These are phyloP conservation scores for Athetis lepigone DNA, from an alignment of 2,888 invertebrate species.

Conservation along the genomic window DNA sequence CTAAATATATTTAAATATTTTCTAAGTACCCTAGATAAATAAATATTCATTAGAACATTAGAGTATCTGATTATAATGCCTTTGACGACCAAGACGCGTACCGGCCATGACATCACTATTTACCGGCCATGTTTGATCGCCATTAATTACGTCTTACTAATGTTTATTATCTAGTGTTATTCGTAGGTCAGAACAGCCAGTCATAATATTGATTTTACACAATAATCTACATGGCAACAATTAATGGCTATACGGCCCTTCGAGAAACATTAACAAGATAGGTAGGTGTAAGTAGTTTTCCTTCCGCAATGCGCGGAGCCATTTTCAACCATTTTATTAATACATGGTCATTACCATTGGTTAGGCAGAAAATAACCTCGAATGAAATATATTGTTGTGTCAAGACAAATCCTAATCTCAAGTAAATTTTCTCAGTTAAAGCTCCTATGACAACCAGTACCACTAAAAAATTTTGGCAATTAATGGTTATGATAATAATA, in stretches of 20 bases:
- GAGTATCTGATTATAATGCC: constrained; percentile 44
- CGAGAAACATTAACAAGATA: constrained; percentile 20
- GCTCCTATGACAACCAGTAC: no score
- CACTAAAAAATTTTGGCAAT: no score
- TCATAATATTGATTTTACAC: constrained; percentile 47
- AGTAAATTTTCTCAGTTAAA: no score
- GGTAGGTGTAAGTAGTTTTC: neutral
- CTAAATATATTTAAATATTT: constrained; percentile 10
- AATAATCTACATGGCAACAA: constrained; percentile 30
- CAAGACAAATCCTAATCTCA: neutral
- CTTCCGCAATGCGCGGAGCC: neutral
- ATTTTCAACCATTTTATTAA: neutral
- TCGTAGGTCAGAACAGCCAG: constrained; percentile 49
- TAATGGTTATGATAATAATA: neutral
- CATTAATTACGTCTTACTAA: constrained; percentile 56
- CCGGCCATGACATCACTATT: constrained; percentile 63
- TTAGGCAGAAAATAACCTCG: neutral
- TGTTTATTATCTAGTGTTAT: constrained; percentile 56
- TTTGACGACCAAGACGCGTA: constrained; percentile 46
- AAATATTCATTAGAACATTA: constrained; percentile 47
- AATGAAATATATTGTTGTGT: neutral
- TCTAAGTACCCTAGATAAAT: constrained; percentile 6
- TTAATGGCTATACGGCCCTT: constrained; percentile 17
- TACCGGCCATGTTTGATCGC: constrained; percentile 62
- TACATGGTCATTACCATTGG: no score